Conservation (phyloP, 1,140 invertebrate species). For the Bombus picipes region DNA sequence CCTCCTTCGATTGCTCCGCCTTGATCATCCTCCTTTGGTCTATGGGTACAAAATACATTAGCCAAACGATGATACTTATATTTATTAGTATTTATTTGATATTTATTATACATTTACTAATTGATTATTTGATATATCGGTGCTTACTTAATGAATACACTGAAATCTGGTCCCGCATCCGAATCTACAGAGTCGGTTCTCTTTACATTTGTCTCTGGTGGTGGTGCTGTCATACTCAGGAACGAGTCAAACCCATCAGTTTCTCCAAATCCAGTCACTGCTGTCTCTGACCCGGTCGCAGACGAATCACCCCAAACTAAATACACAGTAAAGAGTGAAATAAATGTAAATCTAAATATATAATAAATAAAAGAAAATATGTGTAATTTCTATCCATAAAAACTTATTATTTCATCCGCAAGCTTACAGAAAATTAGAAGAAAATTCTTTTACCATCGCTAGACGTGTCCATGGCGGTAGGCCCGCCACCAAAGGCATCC, state of each 20-base stretch:
- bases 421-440: neutral
- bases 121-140: neutral
- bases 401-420: neutral
- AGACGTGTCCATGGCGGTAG: constrained; percentile 79
- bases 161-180: constrained; percentile 89
- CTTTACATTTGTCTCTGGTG: constrained; percentile 83
- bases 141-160: constrained; percentile 89
- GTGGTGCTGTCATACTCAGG: constrained; percentile 90
- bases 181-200: constrained; percentile 89
- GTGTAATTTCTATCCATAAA: neutral
- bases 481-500: constrained; percentile 82
- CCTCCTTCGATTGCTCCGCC: constrained; percentile 74
- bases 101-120: neutral
- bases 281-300: constrained; percentile 76
- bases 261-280: constrained; percentile 85
- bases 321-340: neutral
- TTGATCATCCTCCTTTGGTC: constrained; percentile 85
- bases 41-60: constrained; percentile 69
- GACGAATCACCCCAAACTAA: constrained; percentile 85
- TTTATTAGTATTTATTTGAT: neutral
- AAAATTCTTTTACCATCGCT: constrained; percentile 78
- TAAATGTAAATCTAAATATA: neutral
- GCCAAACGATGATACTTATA: no score
- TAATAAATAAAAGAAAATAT: neutral
- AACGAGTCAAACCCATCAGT: constrained; percentile 93